A percentile compares a stretch with the other conserved stretches of the same genome.
phyloP scores from a whole-genome alignment of 2,797 vertebrate species.

The Enteromius thamalakanensis region DNA sequence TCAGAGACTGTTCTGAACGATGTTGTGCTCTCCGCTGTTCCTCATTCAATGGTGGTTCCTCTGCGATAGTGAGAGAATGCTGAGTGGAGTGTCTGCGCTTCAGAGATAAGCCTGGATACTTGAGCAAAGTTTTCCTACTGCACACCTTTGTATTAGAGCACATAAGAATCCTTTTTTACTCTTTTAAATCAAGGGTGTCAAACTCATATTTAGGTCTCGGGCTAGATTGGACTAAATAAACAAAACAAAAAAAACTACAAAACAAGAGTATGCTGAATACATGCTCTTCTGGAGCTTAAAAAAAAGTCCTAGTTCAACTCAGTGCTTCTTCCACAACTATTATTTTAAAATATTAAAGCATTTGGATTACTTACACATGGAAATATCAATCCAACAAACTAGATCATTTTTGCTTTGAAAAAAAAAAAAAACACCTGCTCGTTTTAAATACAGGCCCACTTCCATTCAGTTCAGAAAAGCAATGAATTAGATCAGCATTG shows the following conservation, averaged over 20 bases:
- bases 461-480: neutral
- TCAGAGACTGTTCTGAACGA: neutral
- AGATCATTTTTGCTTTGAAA: neutral
- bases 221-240: no score
- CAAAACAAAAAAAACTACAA: no score
- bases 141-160: neutral
- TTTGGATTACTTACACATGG: neutral
- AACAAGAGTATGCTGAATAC: neutral
- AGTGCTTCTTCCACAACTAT: neutral
- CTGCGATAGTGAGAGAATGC: conserved; percentile 27
- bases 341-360: neutral
- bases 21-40: conserved; percentile 4
- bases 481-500: neutral
- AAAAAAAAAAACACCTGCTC: neutral
- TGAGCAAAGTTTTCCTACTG: neutral
- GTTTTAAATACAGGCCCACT: neutral
- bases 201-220: conserved; percentile 7
- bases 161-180: neutral
- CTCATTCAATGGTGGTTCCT: neutral
- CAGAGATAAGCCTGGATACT: conserved; percentile 36
- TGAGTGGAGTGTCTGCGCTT: conserved; percentile 22
- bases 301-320: neutral
- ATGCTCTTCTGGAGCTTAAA: neutral
- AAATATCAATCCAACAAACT: neutral
- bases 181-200: conserved; percentile 16